A percentile compares a stretch with the other conserved stretches of the same genome.
Conservation (phyloP, 2,113 vertebrate genomes). For the Coregonus clupeaformis region DNA sequence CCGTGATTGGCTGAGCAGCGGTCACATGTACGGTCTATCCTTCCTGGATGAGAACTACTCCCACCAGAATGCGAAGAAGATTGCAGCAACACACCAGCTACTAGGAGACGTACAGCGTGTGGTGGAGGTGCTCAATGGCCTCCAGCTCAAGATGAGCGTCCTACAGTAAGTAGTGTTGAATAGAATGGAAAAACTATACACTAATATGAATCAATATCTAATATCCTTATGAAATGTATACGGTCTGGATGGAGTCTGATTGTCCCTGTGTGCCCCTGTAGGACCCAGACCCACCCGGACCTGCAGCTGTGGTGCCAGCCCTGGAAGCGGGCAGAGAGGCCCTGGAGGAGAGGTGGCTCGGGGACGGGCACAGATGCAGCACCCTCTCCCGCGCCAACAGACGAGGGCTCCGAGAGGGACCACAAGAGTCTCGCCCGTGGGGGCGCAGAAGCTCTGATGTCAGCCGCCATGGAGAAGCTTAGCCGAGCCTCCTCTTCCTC, state of each 20-base stretch:
- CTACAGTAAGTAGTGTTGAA: conserved; percentile 81
- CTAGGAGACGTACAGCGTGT: conserved; percentile 93
- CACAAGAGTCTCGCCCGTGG: conserved; percentile 51
- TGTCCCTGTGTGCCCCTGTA: conserved; percentile 41
- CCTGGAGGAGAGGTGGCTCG: conserved; percentile 66
- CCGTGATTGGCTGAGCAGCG: conserved; percentile 90
- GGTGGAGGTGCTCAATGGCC: conserved; percentile 88
- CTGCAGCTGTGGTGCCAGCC: conserved; percentile 91
- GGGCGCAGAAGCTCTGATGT: conserved; percentile 54
- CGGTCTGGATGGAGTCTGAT: too few species aligned
- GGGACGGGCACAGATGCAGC: conserved; percentile 44
- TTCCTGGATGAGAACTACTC: conserved; percentile 96
- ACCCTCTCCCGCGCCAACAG: conserved; percentile 54
- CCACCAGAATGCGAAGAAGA: conserved; percentile 94
- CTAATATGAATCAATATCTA: background rate
- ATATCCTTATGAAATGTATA: background rate
- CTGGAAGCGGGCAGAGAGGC: conserved; percentile 84
- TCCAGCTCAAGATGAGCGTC: conserved; percentile 95
- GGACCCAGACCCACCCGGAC: conserved; percentile 87
- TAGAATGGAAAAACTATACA: background rate
- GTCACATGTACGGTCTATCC: conserved; percentile 91
- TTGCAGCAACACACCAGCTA: conserved; percentile 93
- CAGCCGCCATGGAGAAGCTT: conserved; percentile 71
- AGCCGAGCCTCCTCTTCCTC: conserved; percentile 73
- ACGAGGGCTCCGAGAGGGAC: conserved; percentile 40